Percentiles rank a stretch among this genome's conserved stretches.
phyloP scores from a whole-genome alignment of 1,140 invertebrate species.

The Phenacoccus solenopsis region DNA sequence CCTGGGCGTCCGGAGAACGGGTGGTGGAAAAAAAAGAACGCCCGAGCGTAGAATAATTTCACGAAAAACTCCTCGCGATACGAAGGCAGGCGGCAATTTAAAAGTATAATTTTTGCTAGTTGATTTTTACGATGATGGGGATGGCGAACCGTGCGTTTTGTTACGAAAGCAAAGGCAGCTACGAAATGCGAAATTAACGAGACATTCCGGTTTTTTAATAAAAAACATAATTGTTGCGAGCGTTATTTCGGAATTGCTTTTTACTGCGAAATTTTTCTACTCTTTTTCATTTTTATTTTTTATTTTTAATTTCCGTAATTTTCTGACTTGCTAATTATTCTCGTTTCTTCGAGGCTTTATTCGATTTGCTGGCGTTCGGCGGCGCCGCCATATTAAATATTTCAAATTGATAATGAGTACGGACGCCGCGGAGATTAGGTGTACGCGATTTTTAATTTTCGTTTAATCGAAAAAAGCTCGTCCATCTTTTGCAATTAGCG shows the following conservation, averaged over 20 bases:
- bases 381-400: not conserved
- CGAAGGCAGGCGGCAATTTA: not conserved
- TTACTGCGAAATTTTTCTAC: not conserved
- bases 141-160: too few species aligned
- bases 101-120: not conserved
- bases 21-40: not conserved
- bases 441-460: not conserved
- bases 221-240: not conserved
- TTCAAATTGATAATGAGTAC: not conserved
- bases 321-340: not conserved
- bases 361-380: not conserved
- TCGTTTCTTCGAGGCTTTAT: not conserved
- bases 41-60: not conserved
- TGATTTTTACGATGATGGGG: not conserved
- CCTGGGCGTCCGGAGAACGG: not conserved
- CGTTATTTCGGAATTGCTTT: not conserved
- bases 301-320: not conserved
- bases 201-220: slow-evolving; percentile 2
- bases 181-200: not conserved
- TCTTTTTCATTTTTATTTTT: not conserved
- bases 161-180: not conserved
- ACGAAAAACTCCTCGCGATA: too few species aligned
- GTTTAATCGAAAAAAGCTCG: not conserved
- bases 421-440: not conserved
- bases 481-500: not conserved